Percentiles rank a stretch among this genome's conserved stretches.
These are phyloP conservation scores for Lordiphosa fenestrarum DNA, from an alignment of 2,888 invertebrate genomes.

Conservation along the genomic window DNA sequence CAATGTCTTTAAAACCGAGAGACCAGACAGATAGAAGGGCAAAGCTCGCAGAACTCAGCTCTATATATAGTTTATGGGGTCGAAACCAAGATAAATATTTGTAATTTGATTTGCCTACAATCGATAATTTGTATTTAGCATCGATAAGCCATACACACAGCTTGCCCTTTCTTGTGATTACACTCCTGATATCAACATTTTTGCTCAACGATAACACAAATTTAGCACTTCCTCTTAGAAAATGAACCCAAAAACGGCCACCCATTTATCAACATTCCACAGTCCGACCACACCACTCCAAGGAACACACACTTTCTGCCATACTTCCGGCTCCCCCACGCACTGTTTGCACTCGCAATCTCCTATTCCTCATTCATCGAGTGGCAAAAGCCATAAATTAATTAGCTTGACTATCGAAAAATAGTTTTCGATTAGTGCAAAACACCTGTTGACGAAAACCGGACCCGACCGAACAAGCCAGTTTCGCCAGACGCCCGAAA, in stretches of 20 bases:
- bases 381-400: conserved; percentile 56
- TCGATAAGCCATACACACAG: no score
- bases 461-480: conserved; percentile 42
- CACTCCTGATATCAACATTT: no score
- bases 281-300: not conserved
- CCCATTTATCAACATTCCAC: no score
- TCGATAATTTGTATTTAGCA: no score
- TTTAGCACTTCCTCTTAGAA: not conserved
- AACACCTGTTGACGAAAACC: conserved; percentile 68
- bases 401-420: conserved; percentile 63
- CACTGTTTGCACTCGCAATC: conserved; percentile 8
- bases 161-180: no score
- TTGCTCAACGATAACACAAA: no score
- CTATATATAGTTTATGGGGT: no score
- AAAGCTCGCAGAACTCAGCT: no score
- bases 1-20: no score
- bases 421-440: conserved; percentile 66
- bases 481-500: conserved; percentile 43
- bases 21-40: no score
- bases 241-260: not conserved
- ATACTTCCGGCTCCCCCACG: conserved; percentile 50
- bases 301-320: not conserved
- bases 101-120: no score
- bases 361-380: conserved; percentile 35
- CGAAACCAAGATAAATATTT: no score